Percentiles rank a stretch among this genome's conserved stretches.
These are phyloP conservation scores for Callionymus lyra DNA, from an alignment of 2,113 vertebrate genomes.

Conservation along the genomic window DNA sequence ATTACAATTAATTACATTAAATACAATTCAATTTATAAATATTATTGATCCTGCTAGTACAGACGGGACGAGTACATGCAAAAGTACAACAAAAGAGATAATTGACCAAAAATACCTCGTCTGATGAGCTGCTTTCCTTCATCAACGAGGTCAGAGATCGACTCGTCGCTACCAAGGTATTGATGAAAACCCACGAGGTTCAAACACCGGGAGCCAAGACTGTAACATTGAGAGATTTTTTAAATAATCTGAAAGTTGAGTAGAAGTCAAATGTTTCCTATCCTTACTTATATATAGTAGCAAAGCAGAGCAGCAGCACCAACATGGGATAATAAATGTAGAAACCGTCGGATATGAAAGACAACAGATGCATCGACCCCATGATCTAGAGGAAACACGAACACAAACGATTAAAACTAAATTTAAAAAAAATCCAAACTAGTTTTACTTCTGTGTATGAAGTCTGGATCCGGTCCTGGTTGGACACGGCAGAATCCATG, in stretches of 20 bases:
- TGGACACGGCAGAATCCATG: constrained; percentile 87
- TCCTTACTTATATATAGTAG: constrained; percentile 84
- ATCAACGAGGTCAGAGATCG: constrained; percentile 87
- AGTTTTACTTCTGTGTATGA: constrained; percentile 78
- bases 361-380: constrained; percentile 87
- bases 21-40: too few relatives aligned
- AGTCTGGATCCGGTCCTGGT: constrained; percentile 75
- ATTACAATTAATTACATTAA: too few relatives aligned
- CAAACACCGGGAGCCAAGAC: constrained; percentile 86
- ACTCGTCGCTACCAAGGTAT: constrained; percentile 82
- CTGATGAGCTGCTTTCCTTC: constrained; percentile 85
- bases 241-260: background rate
- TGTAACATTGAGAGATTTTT: constrained; percentile 24
- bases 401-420: background rate
- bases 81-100: background rate
- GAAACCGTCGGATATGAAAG: constrained; percentile 89
- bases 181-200: constrained; percentile 89
- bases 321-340: constrained; percentile 97
- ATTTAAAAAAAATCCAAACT: background rate
- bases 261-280: background rate
- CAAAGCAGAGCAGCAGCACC: constrained; percentile 86
- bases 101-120: constrained; percentile 66
- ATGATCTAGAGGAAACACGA: constrained; percentile 75
- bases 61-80: too few relatives aligned
- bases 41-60: too few relatives aligned